Conservation (phyloP, 1,140 invertebrate species). For the Spodoptera litura region DNA sequence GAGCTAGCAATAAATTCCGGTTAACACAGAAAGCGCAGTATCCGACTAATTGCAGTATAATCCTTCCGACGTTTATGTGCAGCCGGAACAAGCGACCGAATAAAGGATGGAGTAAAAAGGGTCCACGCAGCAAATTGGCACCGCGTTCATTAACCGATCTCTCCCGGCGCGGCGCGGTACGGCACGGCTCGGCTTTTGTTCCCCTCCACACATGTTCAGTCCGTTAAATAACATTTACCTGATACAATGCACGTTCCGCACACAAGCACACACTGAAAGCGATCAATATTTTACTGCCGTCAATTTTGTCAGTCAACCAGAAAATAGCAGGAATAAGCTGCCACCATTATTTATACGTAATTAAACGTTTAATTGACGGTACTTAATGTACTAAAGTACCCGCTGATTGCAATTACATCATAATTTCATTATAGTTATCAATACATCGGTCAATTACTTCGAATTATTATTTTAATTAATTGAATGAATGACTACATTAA, state of each 20-base stretch:
- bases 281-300: conserved; percentile 19
- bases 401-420: too few species aligned
- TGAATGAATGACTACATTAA: too few species aligned
- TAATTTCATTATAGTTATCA: too few species aligned
- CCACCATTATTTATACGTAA: neutral
- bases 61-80: conserved; percentile 41
- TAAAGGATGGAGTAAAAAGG: conserved; percentile 35
- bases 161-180: neutral
- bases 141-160: conserved; percentile 43
- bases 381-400: neutral
- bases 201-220: conserved; percentile 1
- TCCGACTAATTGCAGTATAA: conserved; percentile 45
- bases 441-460: too few species aligned
- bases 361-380: conserved; percentile 1
- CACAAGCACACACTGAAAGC: neutral
- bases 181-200: neutral
- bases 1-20: neutral
- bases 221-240: conserved; percentile 36
- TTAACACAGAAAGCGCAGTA: neutral
- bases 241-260: conserved; percentile 14
- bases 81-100: conserved; percentile 33
- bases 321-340: neutral
- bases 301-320: neutral
- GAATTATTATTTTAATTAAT: too few species aligned
- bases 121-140: conserved; percentile 36